phyloP scores from a whole-genome alignment of 1,140 invertebrate species.

The Nasonia vitripennis region DNA sequence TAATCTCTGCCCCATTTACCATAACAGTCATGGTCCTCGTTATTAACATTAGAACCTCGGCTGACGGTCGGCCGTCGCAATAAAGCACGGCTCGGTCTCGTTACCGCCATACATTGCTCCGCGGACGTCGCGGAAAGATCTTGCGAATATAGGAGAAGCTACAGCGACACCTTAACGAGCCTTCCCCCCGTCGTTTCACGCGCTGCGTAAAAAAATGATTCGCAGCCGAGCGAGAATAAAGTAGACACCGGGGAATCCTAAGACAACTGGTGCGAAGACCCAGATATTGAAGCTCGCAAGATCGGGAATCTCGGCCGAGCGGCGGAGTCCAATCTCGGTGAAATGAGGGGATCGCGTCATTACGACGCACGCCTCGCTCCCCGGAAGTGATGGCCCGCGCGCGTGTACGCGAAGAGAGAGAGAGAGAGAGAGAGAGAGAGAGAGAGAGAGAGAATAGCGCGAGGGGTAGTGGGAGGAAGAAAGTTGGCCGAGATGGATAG shows the following conservation, averaged over 20 bases:
- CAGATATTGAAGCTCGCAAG: background rate
- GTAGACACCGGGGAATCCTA: conserved; percentile 22
- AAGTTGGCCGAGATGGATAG: background rate
- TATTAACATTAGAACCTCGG: background rate
- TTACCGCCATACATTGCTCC: too few relatives aligned
- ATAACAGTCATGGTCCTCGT: background rate
- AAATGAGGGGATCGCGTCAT: conserved; percentile 45
- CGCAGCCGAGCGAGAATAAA: background rate
- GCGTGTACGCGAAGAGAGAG: background rate
- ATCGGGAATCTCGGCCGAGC: conserved; percentile 40
- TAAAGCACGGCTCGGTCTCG: background rate
- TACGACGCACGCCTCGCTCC: conserved; percentile 11
- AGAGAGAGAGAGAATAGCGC: background rate
- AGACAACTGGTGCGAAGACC: background rate
- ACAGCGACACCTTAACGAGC: too few relatives aligned
- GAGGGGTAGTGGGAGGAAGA: background rate
- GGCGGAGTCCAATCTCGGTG: conserved; percentile 50
- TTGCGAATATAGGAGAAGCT: too few relatives aligned
- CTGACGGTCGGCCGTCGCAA: background rate
- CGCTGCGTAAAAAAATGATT: conserved; percentile 33
- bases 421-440: too few relatives aligned
- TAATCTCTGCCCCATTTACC: conserved; percentile 13
- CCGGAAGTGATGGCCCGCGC: background rate
- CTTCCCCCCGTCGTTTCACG: too few relatives aligned
- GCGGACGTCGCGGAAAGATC: too few relatives aligned